These are phyloP conservation scores for Xenops minutus DNA, from an alignment of 2,797 vertebrate genomes.

Conservation along the genomic window DNA sequence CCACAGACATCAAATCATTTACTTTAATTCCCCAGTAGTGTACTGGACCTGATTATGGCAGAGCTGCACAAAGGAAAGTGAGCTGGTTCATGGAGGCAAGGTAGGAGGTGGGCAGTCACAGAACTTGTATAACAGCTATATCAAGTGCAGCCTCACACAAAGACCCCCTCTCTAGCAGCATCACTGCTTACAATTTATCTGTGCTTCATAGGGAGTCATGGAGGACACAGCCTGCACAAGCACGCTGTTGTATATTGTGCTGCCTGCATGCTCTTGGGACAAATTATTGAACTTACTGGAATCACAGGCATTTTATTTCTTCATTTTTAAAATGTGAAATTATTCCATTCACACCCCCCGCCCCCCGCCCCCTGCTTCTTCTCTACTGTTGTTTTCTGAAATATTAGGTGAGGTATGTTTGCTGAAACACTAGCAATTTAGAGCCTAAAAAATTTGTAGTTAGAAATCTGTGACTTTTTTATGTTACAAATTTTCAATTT, in stretches of 20 bases:
- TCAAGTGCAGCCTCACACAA: neutral
- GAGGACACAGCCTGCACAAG: rapidly evolving
- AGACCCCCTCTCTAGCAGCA: neutral
- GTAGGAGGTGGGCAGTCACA: neutral
- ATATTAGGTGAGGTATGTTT: neutral
- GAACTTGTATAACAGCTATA: neutral
- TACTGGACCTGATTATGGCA: neutral
- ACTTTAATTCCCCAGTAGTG: neutral
- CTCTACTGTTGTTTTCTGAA: neutral
- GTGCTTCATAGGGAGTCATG: neutral
- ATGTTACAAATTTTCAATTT: neutral
- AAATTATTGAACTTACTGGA: neutral
- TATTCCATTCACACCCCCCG: rapidly evolving
- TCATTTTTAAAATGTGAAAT: neutral
- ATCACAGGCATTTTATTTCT: neutral
- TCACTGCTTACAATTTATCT: neutral
- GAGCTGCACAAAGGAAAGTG: neutral
- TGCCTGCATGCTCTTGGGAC: neutral
- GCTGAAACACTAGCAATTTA: neutral
- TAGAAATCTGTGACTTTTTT: neutral
- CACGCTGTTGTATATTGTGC: neutral
- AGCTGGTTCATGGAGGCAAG: neutral
- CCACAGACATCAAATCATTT: neutral
- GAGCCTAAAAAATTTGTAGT: neutral
- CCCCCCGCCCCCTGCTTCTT: neutral